Evolutionary conservation across 1,140 invertebrate species (phyloP), one percentile per base, ranked within the genome.

Genomic region (Gerris buenoi): DNA sequence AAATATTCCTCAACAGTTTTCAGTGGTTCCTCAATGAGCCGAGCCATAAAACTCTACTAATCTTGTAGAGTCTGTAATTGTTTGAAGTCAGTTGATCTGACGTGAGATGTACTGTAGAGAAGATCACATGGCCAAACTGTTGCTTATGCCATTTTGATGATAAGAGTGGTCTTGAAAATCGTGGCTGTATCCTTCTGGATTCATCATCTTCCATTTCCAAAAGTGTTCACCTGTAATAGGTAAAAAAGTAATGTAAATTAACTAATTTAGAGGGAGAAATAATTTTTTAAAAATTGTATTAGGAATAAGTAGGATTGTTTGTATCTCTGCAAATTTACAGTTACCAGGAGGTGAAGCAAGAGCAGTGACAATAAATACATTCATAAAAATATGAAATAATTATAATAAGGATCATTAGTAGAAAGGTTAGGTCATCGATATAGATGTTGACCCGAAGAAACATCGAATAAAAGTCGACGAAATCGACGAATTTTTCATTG

Each of bases 181-280:
- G 14, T 25, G 15, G 27, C 68, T 70, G 72, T 88, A 94, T 23
- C 91, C 91, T 73, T 87, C 79, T 0, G 90, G 90, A 77, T 93
- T 93, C 81, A 85, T 85, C 0, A 83, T 86, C 78, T 93, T 90
- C 91, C 91, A 94, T 72, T 85, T 82, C 91, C 91, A 94, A 74
- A 91, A 88, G 75, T 94, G 90, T 70, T 82, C 83, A 80, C 91
- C 90, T 93, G 74, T 15, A 76, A 79, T 59, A 67, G 68, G 71
- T 66, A 69, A 67, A 70, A 63, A 58, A 28, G 1, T 27, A 27
- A 28, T 68, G 28, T 63, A 46, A 57, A 59, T 57, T 27, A 60
- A 14, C 58, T 3, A 28, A 23, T 60, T 28, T 61, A 14, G 10
- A 23, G 10, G 1, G 26, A 62, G 18, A 1, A 14, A 22, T 10